Percentiles rank a stretch among this genome's conserved stretches.
phyloP scores from a whole-genome alignment of 2,888 invertebrate genomes.

The Neoitamus cyanurus region DNA sequence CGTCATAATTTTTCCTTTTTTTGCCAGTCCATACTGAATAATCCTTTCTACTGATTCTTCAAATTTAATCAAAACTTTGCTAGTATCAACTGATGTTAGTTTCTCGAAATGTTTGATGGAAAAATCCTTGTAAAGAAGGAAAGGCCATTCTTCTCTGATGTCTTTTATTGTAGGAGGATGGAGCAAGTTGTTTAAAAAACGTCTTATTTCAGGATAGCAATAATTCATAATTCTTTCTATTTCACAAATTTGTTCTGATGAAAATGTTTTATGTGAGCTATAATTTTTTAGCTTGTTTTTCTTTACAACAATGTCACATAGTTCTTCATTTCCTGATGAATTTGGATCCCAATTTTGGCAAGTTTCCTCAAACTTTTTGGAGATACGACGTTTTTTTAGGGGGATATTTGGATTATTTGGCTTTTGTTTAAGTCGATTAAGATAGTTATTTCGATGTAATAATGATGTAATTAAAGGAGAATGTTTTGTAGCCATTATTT shows the following conservation, averaged over 20 bases:
- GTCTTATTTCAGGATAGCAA: not conserved
- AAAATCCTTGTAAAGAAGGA: not conserved
- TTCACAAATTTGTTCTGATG: not conserved
- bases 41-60: not conserved
- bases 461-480: slow-evolving; percentile 16
- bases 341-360: slow-evolving; percentile 16
- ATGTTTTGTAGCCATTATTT: not conserved
- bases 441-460: slow-evolving; percentile 21
- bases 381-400: not conserved
- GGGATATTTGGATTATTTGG: not conserved
- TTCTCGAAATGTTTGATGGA: not conserved
- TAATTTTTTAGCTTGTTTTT: not conserved
- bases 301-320: not conserved
- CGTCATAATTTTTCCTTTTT: not conserved
- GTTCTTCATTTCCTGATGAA: not conserved
- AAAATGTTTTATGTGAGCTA: not conserved
- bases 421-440: not conserved
- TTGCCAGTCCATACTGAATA: not conserved
- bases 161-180: not conserved
- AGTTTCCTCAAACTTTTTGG: slow-evolving; percentile 16
- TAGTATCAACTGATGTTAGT: not conserved
- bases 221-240: not conserved
- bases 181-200: not conserved
- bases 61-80: not conserved
- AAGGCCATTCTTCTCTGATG: not conserved